Percentiles rank a stretch among this genome's conserved stretches.
phyloP scores from a whole-genome alignment of 2,113 vertebrate genomes.

The Poeciliopsis occidentalis region DNA sequence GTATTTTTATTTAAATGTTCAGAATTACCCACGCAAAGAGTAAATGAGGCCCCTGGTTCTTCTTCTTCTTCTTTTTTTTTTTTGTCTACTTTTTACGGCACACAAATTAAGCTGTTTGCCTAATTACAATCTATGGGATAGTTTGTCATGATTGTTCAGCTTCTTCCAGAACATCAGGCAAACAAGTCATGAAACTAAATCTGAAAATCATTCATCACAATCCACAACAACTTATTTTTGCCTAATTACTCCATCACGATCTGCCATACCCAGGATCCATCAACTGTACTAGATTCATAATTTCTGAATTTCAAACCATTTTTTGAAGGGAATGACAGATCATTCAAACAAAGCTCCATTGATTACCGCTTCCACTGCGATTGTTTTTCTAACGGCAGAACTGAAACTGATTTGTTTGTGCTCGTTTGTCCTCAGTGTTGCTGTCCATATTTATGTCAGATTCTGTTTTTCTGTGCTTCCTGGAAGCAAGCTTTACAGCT shows the following conservation, averaged over 20 bases:
- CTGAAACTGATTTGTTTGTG: background rate
- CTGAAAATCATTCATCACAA: conserved; percentile 2
- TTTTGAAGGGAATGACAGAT: background rate
- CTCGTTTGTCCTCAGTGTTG: conserved; percentile 6
- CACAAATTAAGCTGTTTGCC: background rate
- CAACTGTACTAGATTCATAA: background rate
- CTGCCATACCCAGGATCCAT: too few species aligned
- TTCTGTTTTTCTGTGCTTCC: conserved; percentile 79
- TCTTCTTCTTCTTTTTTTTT: background rate
- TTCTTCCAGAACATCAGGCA: background rate
- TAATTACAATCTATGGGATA: background rate
- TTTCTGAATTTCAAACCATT: background rate
- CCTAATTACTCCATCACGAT: too few species aligned
- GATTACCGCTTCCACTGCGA: background rate
- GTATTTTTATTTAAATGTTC: background rate
- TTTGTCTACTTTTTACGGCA: background rate
- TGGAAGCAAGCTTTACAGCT: conserved; percentile 86
- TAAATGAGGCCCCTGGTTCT: background rate
- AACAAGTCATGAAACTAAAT: background rate
- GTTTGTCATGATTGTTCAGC: background rate
- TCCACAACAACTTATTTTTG: background rate
- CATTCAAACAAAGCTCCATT: background rate
- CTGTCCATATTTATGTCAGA: conserved; percentile 8
- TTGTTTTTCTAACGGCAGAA: too few species aligned
- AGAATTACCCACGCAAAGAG: background rate